These are phyloP conservation scores for Monochamus saltuarius DNA, from an alignment of 1,140 invertebrate genomes.

Conservation along the genomic window DNA sequence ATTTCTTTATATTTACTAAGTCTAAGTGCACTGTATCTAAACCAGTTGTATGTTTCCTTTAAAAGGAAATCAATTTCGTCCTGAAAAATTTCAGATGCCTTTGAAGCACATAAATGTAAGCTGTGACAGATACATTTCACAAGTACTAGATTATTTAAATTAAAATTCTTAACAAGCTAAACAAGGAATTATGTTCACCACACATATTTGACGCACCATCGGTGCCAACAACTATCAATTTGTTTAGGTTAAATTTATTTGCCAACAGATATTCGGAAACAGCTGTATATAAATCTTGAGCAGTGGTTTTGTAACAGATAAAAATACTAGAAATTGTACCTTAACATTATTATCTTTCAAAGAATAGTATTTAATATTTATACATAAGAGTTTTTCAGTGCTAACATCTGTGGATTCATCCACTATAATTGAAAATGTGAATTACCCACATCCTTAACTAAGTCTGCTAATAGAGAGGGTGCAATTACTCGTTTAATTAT, in stretches of 20 bases:
- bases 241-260: constrained; percentile 12
- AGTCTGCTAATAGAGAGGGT: constrained; percentile 10
- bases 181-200: constrained; percentile 12
- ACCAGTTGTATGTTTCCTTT: constrained; percentile 16
- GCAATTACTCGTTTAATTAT: constrained; percentile 18
- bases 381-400: constrained; percentile 12
- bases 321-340: constrained; percentile 11
- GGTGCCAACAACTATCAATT: constrained; percentile 14
- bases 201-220: constrained; percentile 6
- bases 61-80: constrained; percentile 17
- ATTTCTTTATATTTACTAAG: constrained; percentile 16
- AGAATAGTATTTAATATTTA: constrained; percentile 15
- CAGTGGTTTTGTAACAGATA: constrained; percentile 9
- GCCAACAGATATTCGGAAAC: constrained; percentile 3
- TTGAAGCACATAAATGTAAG: constrained; percentile 14
- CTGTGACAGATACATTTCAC: constrained; percentile 20
- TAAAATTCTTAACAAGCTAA: constrained; percentile 13
- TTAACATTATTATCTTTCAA: constrained; percentile 8
- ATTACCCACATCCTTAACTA: neutral
- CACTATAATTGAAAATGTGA: constrained; percentile 16
- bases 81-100: constrained; percentile 14
- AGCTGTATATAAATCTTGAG: constrained; percentile 2
- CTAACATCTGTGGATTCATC: constrained; percentile 20
- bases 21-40: constrained; percentile 4
- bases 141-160: constrained; percentile 10